Conservation (phyloP, 2,797 vertebrate species). For the Betta splendens region DNA sequence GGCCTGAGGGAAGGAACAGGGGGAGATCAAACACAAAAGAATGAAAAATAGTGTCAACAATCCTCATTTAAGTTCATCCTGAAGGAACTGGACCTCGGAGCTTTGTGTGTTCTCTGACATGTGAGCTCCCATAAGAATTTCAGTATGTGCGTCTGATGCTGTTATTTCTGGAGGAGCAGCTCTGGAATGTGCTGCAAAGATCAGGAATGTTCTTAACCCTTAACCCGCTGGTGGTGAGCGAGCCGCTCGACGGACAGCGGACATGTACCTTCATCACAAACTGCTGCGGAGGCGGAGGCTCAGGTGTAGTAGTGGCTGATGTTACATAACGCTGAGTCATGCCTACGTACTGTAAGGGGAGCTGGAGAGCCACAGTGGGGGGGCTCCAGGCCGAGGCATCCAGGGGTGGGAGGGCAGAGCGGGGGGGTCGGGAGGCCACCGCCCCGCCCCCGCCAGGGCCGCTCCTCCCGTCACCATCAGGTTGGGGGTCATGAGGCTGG, state of each 20-base stretch:
- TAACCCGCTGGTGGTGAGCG: slow-evolving; percentile 22
- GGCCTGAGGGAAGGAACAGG: slow-evolving; percentile 73
- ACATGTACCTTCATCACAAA: slow-evolving; percentile 31
- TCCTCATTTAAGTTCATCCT: slow-evolving; percentile 46
- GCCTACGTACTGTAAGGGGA: slow-evolving; percentile 88
- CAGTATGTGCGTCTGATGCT: slow-evolving; percentile 17
- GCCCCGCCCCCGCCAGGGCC: slow-evolving; percentile 82
- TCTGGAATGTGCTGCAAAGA: slow-evolving; percentile 69
- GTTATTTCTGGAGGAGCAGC: slow-evolving; percentile 71
- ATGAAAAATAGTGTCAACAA: slow-evolving; percentile 15
- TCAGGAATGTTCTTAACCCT: slow-evolving; percentile 62
- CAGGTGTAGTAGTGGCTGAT: background rate
- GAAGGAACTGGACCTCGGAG: no score
- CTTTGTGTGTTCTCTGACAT: background rate
- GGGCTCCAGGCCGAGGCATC: slow-evolving; percentile 89
- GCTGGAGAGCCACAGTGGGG: slow-evolving; percentile 93
- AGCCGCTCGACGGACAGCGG: slow-evolving; percentile 13
- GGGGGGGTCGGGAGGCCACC: slow-evolving; percentile 92
- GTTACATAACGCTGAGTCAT: background rate
- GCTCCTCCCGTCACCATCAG: slow-evolving; percentile 95
- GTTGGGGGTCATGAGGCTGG: slow-evolving; percentile 79
- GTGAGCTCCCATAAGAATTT: slow-evolving; percentile 17
- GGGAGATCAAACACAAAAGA: slow-evolving; percentile 4
- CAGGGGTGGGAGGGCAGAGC: slow-evolving; percentile 92
- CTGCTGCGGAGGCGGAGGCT: background rate